phyloP scores from a whole-genome alignment of 2,888 invertebrate genomes.

The Rhagophthalmus giganteus region DNA sequence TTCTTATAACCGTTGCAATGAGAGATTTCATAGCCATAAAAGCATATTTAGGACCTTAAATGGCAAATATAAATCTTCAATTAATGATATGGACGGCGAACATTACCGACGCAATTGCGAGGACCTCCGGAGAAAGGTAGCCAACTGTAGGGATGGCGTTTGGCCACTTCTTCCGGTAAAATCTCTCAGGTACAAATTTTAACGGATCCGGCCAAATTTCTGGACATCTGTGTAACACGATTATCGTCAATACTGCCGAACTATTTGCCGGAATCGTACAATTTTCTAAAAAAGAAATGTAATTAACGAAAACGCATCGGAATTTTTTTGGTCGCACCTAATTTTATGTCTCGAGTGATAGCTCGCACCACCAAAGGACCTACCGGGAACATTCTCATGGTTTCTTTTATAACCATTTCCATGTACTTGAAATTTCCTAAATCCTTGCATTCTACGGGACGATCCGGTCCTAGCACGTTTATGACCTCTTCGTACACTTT shows the following conservation, averaged over 20 bases:
- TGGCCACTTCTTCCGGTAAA: constrained; percentile 56
- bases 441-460: constrained; percentile 56
- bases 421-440: constrained; percentile 58
- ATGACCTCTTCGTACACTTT: constrained; percentile 53
- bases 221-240: constrained; percentile 57
- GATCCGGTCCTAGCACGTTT: constrained; percentile 54
- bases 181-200: constrained; percentile 61
- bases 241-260: constrained; percentile 54
- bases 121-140: constrained; percentile 56
- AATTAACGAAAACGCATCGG: neutral
- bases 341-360: constrained; percentile 16
- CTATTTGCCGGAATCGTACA: constrained; percentile 57
- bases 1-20: constrained; percentile 48
- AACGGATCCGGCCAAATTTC: constrained; percentile 60
- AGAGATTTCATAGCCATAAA: constrained; percentile 56
- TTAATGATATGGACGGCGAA: neutral
- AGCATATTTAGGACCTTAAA: constrained; percentile 54
- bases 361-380: constrained; percentile 38
- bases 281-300: constrained; percentile 48
- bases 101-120: constrained; percentile 57
- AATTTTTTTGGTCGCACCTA: constrained; percentile 6
- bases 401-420: constrained; percentile 62
- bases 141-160: constrained; percentile 55
- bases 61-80: constrained; percentile 13
- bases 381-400: constrained; percentile 56